Evolutionary conservation across 2,888 invertebrate genomes (phyloP).

Genomic region (Caenorhabditis sulstoni): DNA sequence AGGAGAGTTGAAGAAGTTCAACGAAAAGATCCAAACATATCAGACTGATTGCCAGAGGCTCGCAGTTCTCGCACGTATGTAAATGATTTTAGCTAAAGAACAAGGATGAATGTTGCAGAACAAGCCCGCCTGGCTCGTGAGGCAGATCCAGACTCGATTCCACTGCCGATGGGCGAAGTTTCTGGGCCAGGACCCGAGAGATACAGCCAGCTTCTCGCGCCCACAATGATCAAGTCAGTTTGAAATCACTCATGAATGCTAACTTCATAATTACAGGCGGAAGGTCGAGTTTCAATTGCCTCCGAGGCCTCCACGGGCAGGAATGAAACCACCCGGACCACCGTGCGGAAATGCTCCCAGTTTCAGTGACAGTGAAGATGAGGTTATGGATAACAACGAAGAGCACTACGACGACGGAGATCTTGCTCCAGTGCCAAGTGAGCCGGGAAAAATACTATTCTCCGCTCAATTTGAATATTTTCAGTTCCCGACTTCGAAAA

Average conservation of each 20-base stretch:
- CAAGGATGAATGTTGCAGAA: constrained; percentile 36
- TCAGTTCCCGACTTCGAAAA: constrained; percentile 64
- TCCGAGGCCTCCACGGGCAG: constrained; percentile 40
- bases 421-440: constrained; percentile 71
- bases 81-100: neutral
- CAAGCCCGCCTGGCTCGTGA: constrained; percentile 64
- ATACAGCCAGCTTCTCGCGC: constrained; percentile 21
- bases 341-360: constrained; percentile 72
- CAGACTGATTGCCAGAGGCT: constrained; percentile 57
- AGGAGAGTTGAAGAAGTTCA: constrained; percentile 60
- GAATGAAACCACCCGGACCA: constrained; percentile 68
- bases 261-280: constrained; percentile 50
- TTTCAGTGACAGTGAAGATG: constrained; percentile 70
- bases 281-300: constrained; percentile 68
- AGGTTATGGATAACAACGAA: constrained; percentile 52
- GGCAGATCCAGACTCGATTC: constrained; percentile 62
- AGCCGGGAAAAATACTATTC: neutral
- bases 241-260: neutral
- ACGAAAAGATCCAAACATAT: constrained; percentile 63
- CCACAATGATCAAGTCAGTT: constrained; percentile 26
- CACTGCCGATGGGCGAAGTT: constrained; percentile 62
- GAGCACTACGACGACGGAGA: constrained; percentile 67
- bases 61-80: constrained; percentile 60
- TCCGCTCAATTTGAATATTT: neutral
- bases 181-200: constrained; percentile 6